Evolutionary conservation across 1,140 invertebrate species (phyloP).

Genomic region (Sogatella furcifera): DNA sequence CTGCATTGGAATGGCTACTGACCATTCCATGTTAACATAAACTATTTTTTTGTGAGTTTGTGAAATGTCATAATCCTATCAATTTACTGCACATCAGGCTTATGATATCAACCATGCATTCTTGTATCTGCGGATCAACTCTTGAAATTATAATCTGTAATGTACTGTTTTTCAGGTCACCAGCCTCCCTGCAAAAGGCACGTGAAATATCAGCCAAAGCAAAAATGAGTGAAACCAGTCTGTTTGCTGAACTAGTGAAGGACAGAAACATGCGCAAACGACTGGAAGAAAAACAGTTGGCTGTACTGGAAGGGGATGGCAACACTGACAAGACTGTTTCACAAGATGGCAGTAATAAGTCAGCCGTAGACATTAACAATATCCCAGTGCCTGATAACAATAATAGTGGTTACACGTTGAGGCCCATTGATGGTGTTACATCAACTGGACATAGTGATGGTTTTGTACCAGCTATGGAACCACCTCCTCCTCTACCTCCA

Average conservation of each 20-base stretch:
- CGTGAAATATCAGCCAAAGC: constrained; percentile 32
- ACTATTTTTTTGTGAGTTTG: too few relatives aligned
- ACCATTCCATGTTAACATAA: too few relatives aligned
- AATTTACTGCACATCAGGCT: too few relatives aligned
- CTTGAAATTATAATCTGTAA: too few relatives aligned
- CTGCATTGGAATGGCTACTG: too few relatives aligned
- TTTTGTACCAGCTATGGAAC: neutral
- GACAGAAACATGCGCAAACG: constrained; percentile 62
- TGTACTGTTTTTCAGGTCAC: constrained; percentile 11
- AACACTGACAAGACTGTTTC: constrained; percentile 35
- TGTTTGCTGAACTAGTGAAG: constrained; percentile 80
- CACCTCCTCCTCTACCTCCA: neutral
- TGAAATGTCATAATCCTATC: too few relatives aligned
- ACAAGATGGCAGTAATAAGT: neutral
- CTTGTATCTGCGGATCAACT: too few relatives aligned
- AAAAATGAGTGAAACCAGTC: constrained; percentile 71
- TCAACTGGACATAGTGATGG: too few relatives aligned
- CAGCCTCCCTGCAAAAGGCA: constrained; percentile 16
- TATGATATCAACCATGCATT: too few relatives aligned
- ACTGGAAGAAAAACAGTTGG: constrained; percentile 53
- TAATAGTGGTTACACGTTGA: neutral
- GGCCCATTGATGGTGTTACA: too few relatives aligned
- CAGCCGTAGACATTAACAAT: constrained; percentile 28
- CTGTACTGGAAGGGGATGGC: constrained; percentile 47
- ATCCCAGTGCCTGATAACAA: constrained; percentile 44